Percentiles rank a stretch among this genome's conserved stretches.
Evolutionary conservation across 2,113 vertebrate genomes (phyloP).

Genomic region (Tursiops truncatus): DNA sequence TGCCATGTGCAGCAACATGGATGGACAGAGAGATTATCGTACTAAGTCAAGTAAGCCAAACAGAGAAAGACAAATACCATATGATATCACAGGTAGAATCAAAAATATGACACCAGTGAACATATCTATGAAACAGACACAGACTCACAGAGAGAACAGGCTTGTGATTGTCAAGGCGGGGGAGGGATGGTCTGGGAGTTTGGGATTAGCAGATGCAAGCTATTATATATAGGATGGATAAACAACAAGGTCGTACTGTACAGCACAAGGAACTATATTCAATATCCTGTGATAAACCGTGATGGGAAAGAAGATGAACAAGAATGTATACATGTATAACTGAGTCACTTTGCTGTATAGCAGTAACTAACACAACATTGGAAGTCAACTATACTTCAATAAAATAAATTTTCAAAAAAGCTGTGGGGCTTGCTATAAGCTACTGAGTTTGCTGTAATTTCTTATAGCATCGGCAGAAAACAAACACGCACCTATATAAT

Average conservation of each 20-base stretch:
- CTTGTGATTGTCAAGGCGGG: not conserved
- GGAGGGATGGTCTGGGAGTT: not conserved
- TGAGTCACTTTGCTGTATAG: not conserved
- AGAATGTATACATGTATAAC: not conserved
- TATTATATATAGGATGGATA: not conserved
- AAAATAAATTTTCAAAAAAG: not conserved
- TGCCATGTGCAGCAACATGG: not conserved
- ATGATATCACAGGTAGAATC: not conserved
- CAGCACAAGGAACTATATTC: not conserved
- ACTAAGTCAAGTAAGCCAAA: accelerated
- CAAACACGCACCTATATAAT: accelerated
- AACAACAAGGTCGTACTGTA: not conserved
- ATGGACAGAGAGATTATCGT: not conserved
- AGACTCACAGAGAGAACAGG: not conserved
- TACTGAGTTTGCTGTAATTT: accelerated
- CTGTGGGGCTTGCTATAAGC: too few relatives aligned
- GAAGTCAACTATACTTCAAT: not conserved
- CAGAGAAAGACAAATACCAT: not conserved
- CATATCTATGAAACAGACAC: not conserved
- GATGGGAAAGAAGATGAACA: not conserved
- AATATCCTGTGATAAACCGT: not conserved
- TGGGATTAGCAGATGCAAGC: not conserved
- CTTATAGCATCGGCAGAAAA: not conserved
- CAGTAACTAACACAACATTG: not conserved
- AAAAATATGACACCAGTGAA: too few relatives aligned